Evolutionary conservation across 2,888 invertebrate species (phyloP).

Genomic region (Zeuzera pyrina): DNA sequence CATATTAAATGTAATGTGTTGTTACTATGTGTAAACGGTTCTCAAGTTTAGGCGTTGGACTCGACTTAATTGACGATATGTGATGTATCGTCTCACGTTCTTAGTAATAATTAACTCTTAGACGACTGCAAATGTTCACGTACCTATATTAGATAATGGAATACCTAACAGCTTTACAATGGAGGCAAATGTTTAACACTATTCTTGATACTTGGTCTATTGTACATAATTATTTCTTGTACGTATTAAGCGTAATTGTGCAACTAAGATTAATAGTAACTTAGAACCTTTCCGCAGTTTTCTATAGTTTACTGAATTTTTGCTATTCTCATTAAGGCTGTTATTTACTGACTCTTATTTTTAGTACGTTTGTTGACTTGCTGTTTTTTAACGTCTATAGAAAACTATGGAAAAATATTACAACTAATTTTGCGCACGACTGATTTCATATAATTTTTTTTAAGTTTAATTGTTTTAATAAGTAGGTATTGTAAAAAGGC

Average conservation of each 20-base stretch:
- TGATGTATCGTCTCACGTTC: no score
- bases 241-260: conserved; percentile 30
- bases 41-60: no score
- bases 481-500: conserved; percentile 16
- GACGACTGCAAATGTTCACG: no score
- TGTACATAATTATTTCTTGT: conserved; percentile 52
- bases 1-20: no score
- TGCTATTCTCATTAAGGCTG: no score
- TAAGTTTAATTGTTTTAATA: conserved; percentile 13
- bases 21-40: no score
- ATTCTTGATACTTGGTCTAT: conserved; percentile 66
- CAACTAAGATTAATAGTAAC: conserved; percentile 21
- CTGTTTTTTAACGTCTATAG: conserved; percentile 23
- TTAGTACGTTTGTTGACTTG: no score
- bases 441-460: conserved; percentile 39
- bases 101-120: no score
- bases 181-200: conserved; percentile 31
- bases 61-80: no score
- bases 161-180: conserved; percentile 6
- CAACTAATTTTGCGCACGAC: conserved; percentile 29
- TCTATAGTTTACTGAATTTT: no score
- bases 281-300: no score
- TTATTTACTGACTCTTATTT: no score
- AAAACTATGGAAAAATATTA: conserved; percentile 19
- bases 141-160: conserved; percentile 30